Evolutionary conservation across 2,113 vertebrate species (phyloP), one percentile per base, ranked within the genome.

Genomic region (Sander vitreus): DNA sequence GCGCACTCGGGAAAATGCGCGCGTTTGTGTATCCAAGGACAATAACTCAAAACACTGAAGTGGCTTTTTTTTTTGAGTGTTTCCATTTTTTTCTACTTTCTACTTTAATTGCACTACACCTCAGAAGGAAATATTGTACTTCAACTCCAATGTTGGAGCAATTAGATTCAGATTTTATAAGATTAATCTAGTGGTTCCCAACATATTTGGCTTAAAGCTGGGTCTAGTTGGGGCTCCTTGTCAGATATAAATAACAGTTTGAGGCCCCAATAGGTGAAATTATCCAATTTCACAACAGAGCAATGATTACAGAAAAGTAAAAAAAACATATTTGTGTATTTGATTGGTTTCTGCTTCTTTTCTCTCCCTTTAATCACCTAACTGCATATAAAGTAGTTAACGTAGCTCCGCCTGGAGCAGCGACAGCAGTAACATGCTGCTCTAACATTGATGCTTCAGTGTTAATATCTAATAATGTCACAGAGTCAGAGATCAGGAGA

Each of bases 1-100:
- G 8, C 16, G 11, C 25, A 58, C 74, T 85, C 88, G 82, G 83
- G 85, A 78, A 86, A 82, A 76, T 1, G 80, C 59, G 55, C 45
- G 18, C 66, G 51, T 76, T 23, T 77, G 39, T 54, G 33, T 12
- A 12, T n/a, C 33, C 0, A 5, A 16, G 74, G 55, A 10, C 33
- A 57, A 15, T 21, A 51, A 36, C 63, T 33, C 0, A 4, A 4
- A 19, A 15, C 39, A n/a, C 47, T 51, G 27, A 3, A 39, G 27
- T 2, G 27, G 7, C 21, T 14, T 27, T 45, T 14, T 27, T 45
- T 33, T 36, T 3, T 23, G 33, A 43, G 60, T 23, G 14, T 23
- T 64, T 15, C n/a, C 39, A 43, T 43, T 43, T 43, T 43, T 3
- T 10, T 10, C 39, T n/a, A 36, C 66, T n/a, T 51, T n/a, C 14